Conservation (phyloP, 2,113 vertebrate genomes). For the Dicrurus megarhynchus region DNA sequence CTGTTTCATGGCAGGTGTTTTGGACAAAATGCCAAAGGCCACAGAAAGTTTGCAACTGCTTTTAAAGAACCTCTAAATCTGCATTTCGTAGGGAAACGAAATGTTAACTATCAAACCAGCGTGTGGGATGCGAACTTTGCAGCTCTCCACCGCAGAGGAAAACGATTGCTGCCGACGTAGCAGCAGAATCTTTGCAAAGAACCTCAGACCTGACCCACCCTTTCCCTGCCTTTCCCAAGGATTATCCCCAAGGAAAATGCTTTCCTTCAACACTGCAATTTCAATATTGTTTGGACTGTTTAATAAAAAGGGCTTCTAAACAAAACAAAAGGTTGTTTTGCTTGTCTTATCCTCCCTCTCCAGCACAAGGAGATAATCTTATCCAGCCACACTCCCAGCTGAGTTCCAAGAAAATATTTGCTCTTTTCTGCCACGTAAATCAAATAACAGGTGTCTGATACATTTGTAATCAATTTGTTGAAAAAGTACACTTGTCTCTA, state of each 20-base stretch:
- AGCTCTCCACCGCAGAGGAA: accelerated
- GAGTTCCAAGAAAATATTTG: constrained; percentile 49
- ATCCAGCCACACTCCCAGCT: background rate
- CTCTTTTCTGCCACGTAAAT: background rate
- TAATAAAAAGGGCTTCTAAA: background rate
- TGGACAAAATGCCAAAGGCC: background rate
- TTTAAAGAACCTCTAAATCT: background rate
- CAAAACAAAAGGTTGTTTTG: background rate
- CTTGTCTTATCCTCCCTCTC: background rate
- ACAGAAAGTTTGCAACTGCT: background rate
- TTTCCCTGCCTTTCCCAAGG: background rate
- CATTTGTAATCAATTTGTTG: background rate
- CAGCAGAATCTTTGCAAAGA: background rate
- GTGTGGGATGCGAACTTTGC: background rate
- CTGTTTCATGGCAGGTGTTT: background rate
- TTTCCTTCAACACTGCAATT: background rate
- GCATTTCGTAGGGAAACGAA: background rate
- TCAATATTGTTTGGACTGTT: background rate
- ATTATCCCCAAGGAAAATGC: background rate
- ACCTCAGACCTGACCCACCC: background rate
- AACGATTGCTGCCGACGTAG: accelerated
- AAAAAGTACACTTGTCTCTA: background rate
- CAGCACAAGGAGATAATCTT: constrained; percentile 21
- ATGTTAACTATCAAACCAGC: accelerated
- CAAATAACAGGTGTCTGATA: background rate